Conservation (phyloP, 2,888 invertebrate genomes). For the Cosmia pyralina region DNA sequence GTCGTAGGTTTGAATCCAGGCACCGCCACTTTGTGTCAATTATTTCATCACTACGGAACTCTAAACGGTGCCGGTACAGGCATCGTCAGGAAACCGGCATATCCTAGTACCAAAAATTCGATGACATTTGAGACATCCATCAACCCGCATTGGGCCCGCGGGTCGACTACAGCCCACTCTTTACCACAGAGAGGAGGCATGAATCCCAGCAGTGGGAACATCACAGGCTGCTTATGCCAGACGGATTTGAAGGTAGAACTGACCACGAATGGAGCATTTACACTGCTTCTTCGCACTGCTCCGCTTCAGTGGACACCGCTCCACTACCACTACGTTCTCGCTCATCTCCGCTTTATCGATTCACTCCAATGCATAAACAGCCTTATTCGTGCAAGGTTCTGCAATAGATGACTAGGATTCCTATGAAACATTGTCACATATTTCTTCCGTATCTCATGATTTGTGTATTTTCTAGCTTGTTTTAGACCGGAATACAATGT, state of each 20-base stretch:
- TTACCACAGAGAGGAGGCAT: too few relatives aligned
- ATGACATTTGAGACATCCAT: background rate
- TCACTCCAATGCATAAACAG: background rate
- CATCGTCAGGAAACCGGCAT: background rate
- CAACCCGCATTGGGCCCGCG: background rate
- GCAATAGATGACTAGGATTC: conserved; percentile 13
- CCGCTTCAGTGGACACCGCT: background rate
- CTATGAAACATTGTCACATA: background rate
- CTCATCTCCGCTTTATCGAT: background rate
- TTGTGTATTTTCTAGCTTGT: conserved; percentile 7
- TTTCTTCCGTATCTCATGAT: background rate
- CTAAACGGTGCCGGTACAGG: background rate
- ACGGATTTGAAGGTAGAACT: background rate
- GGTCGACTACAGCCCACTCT: background rate
- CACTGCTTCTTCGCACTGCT: background rate
- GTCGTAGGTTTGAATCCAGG: background rate
- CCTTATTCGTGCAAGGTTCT: background rate
- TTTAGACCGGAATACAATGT: background rate
- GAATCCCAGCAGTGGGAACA: background rate
- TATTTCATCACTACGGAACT: background rate
- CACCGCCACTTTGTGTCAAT: background rate
- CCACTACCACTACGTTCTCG: background rate
- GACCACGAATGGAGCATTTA: background rate
- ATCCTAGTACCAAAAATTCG: too few relatives aligned
- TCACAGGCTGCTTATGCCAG: background rate